phyloP scores from a whole-genome alignment of 2,888 invertebrate genomes.

The Coenonympha glycerion region DNA sequence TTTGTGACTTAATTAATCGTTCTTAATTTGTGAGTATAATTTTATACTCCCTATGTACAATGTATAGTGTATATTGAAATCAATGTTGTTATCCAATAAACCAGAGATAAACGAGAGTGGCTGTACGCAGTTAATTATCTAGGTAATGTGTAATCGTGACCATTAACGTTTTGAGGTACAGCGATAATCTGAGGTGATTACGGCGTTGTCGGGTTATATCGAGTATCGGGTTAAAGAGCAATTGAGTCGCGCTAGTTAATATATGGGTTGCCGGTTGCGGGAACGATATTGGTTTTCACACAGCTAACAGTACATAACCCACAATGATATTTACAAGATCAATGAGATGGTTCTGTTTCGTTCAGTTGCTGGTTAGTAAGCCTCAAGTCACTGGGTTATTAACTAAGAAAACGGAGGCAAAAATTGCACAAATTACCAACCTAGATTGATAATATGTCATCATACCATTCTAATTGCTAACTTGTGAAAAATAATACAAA shows the following conservation, averaged over 20 bases:
- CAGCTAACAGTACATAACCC: neutral
- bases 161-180: constrained; percentile 14
- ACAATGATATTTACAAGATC: neutral
- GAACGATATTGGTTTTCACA: neutral
- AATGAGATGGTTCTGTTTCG: neutral
- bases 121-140: constrained; percentile 12
- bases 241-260: constrained; percentile 4
- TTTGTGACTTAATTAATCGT: too few relatives aligned
- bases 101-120: constrained; percentile 7
- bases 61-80: too few relatives aligned
- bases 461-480: too few relatives aligned
- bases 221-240: constrained; percentile 7
- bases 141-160: constrained; percentile 10
- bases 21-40: neutral
- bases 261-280: neutral
- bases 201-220: constrained; percentile 7
- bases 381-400: too few relatives aligned
- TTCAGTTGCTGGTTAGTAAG: too few relatives aligned
- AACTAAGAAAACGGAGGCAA: too few relatives aligned
- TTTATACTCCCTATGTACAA: neutral
- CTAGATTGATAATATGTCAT: too few relatives aligned
- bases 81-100: constrained; percentile 8
- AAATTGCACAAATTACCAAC: too few relatives aligned
- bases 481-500: too few relatives aligned
- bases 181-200: constrained; percentile 16